These are phyloP conservation scores for Antechinus flavipes DNA, from an alignment of 2,113 vertebrate genomes.

Conservation along the genomic window DNA sequence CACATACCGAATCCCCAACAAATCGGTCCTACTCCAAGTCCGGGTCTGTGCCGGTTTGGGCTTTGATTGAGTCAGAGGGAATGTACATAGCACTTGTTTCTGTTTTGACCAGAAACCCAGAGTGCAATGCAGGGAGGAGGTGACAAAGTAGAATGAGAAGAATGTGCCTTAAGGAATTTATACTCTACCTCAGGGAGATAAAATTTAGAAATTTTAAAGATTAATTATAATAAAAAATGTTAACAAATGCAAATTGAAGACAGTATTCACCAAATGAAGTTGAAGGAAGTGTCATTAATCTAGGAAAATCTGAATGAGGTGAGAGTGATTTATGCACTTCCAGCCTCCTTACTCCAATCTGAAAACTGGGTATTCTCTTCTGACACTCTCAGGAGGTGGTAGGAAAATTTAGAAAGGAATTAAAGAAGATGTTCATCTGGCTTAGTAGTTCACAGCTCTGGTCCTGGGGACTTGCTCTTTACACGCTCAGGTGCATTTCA, in stretches of 20 bases:
- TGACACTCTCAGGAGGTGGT: background rate
- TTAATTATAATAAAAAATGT: background rate
- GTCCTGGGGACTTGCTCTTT: background rate
- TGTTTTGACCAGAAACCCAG: no score
- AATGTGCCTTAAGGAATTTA: accelerated
- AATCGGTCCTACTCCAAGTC: no score
- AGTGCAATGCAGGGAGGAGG: background rate
- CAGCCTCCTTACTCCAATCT: background rate
- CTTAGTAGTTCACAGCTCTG: background rate
- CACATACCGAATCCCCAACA: no score
- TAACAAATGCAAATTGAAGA: accelerated
- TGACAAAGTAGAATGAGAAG: background rate
- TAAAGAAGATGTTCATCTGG: accelerated
- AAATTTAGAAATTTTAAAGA: background rate
- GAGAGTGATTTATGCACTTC: background rate
- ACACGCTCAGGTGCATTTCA: background rate
- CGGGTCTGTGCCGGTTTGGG: no score
- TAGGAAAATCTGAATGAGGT: no score
- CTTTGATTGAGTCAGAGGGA: no score
- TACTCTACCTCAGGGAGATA: background rate
- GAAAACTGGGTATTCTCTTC: background rate
- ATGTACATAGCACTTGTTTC: no score
- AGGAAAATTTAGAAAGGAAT: background rate
- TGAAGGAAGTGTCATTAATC: background rate
- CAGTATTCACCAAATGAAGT: background rate